Percentiles rank a stretch among this genome's conserved stretches.
Evolutionary conservation across 2,888 invertebrate species (phyloP).

Genomic region (Ennomos quercinarius): DNA sequence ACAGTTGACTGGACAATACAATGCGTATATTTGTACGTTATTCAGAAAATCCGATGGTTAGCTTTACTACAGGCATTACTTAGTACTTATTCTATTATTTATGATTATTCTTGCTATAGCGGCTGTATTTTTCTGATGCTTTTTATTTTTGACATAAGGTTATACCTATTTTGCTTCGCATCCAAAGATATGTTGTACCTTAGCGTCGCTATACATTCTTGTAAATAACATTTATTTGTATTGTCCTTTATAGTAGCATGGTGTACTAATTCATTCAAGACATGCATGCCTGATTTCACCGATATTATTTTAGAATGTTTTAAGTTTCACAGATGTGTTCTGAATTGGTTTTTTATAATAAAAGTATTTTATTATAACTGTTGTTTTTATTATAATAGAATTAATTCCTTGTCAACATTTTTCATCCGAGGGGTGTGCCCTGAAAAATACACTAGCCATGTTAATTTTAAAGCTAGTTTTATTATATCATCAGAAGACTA

Average conservation of each 20-base stretch:
- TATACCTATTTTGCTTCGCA: slow-evolving; percentile 38
- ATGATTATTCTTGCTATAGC: neutral
- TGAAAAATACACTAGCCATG: no score
- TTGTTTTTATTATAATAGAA: neutral
- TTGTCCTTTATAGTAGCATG: slow-evolving; percentile 15
- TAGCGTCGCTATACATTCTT: slow-evolving; percentile 68
- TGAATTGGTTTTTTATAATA: slow-evolving; percentile 33
- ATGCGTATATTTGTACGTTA: no score
- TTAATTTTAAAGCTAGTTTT: no score
- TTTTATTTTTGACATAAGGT: slow-evolving; percentile 21
- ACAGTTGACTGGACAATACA: no score
- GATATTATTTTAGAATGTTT: slow-evolving; percentile 34
- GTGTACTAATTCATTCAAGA: slow-evolving; percentile 36
- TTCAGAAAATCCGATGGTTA: no score
- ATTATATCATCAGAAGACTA: no score
- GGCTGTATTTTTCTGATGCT: slow-evolving; percentile 5
- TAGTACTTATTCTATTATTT: slow-evolving; percentile 16
- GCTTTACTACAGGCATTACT: neutral
- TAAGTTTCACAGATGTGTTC: slow-evolving; percentile 30
- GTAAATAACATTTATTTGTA: slow-evolving; percentile 70
- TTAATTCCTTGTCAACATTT: neutral
- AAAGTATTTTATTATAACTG: slow-evolving; percentile 30
- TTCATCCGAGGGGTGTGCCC: neutral
- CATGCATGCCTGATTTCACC: slow-evolving; percentile 25
- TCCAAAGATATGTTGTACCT: slow-evolving; percentile 73